A percentile compares a stretch with the other conserved stretches of the same genome.
phyloP scores from a whole-genome alignment of 2,113 vertebrate species.

The Pionites leucogaster region DNA sequence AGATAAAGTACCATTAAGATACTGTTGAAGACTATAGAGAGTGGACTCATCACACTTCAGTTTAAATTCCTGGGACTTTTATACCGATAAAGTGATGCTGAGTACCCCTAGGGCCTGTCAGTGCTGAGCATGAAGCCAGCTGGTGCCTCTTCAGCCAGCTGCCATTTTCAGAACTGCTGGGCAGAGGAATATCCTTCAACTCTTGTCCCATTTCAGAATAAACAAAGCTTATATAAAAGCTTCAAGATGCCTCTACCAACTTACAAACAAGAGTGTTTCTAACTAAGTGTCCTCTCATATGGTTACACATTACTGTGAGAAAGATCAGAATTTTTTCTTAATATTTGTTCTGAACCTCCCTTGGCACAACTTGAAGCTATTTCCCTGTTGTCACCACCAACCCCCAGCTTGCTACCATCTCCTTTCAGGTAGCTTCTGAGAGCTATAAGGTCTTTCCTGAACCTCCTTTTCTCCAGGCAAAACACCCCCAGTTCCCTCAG shows the following conservation, averaged over 20 bases:
- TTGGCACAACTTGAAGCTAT: background rate
- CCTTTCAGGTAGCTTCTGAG: background rate
- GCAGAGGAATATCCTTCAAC: background rate
- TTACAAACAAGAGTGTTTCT: background rate
- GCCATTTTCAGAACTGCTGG: background rate
- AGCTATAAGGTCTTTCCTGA: background rate
- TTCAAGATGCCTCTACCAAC: background rate
- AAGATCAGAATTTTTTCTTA: background rate
- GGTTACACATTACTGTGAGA: rapidly evolving
- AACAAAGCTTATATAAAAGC: background rate
- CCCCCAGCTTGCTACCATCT: background rate
- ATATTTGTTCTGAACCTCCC: background rate
- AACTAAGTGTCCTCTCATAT: background rate
- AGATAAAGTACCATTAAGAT: background rate
- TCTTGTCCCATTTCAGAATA: background rate
- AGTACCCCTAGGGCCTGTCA: background rate
- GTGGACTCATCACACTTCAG: background rate
- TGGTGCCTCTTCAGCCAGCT: background rate
- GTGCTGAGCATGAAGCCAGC: background rate
- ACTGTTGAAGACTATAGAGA: background rate
- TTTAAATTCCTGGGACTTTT: background rate
- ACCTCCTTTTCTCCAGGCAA: background rate
- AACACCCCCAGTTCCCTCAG: background rate
- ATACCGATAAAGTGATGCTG: background rate
- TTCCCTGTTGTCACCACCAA: background rate